phyloP scores from a whole-genome alignment of 2,797 vertebrate species.

The Chiloscyllium punctatum region DNA sequence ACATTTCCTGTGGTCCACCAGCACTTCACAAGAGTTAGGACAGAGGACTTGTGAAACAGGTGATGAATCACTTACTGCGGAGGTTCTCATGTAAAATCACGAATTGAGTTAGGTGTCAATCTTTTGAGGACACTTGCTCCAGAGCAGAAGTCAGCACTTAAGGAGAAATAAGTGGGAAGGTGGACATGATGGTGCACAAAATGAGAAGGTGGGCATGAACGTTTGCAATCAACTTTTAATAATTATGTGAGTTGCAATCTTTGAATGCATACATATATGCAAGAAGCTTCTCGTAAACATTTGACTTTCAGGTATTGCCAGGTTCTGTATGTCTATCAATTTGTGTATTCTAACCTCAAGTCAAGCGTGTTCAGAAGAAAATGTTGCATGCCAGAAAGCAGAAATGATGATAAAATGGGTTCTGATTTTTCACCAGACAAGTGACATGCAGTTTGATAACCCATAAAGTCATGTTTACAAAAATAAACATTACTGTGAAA shows the following conservation, averaged over 20 bases:
- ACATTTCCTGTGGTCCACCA: neutral
- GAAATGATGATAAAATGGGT: neutral
- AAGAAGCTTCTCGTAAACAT: neutral
- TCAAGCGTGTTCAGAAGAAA: neutral
- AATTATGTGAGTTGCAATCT: neutral
- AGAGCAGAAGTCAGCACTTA: neutral
- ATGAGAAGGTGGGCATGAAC: neutral
- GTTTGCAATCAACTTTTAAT: neutral
- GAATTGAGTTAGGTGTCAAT: neutral
- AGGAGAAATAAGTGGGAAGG: neutral
- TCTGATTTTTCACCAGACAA: constrained; percentile 15
- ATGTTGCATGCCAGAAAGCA: neutral
- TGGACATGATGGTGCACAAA: neutral
- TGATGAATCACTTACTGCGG: neutral
- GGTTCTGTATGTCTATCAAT: neutral
- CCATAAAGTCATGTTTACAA: neutral
- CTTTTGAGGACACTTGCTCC: neutral
- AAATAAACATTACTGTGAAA: neutral
- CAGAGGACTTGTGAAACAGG: neutral
- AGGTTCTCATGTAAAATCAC: neutral
- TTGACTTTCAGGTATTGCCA: neutral
- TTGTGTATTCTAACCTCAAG: neutral
- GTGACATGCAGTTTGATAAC: neutral
- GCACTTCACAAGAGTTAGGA: neutral
- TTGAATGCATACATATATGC: neutral